Base-by-base conservation (phyloP, 2,113 vertebrate genomes). In the Ctenodactylus gundi region DNA sequence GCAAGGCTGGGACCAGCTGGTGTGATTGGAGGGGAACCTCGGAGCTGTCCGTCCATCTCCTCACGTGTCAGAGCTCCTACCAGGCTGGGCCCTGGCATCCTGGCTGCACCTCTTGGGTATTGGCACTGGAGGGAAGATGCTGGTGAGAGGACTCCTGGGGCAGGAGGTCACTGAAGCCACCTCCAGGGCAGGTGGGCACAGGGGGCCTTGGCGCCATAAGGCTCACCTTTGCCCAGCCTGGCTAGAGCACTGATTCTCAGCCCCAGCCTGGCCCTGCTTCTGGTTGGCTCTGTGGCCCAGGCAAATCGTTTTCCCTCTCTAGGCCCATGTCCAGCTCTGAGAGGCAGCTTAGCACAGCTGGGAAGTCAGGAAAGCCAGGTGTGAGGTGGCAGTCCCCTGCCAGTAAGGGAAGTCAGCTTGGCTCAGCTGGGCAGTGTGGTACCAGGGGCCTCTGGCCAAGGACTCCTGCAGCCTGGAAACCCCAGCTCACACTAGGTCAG, bases 1-100 rank as follows among this genome's bases (percentile, higher is more conserved):
- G 87, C 57, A 75, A 93, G 93, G 78, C 73, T 58, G 57, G 81
- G 85, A 36, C 85, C 95, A 85, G 82, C 82, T 70, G 62, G 34
- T 85, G 27, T 39, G n/a, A 53, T 81, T 34, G 15, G 36, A 81
- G 13, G 73, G 90, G 39, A 80, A 25, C 25, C 82, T 72, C 57
- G 2, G 4, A n/a, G 62, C 39, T 60, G 82, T 73, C 44, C 41
- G 53, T 68, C 67, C 46, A 41, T 77, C 86, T 72, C 31, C 44
- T 53, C 5, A 1, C 65, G 25, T 9, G 65, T 44, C 84, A 90
- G 64, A 85, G 65, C n/a, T 25, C 68, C 64, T 78, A 85, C 76
- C 60, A 49, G 77, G n/a, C 72, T 58, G 62, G 31, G 53, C 36
- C 51, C 81, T 46, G 84, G 60, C 67, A 17, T 49, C 60, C 39